A percentile compares a stretch with the other conserved stretches of the same genome.
phyloP scores from a whole-genome alignment of 2,113 vertebrate species.

The Triplophysa siluroides region DNA sequence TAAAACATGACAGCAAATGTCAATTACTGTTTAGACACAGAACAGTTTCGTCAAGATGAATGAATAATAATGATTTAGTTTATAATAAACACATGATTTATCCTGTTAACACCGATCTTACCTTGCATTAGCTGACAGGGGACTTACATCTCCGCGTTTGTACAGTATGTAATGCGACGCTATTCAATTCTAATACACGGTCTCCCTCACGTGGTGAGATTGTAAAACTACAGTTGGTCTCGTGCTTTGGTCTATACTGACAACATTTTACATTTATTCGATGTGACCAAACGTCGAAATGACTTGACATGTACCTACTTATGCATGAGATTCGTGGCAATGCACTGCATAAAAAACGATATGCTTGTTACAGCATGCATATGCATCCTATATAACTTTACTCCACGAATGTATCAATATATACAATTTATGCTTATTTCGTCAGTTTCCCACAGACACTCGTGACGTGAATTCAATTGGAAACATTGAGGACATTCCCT shows the following conservation, averaged over 20 bases:
- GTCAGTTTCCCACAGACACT: background rate
- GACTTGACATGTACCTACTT: no score
- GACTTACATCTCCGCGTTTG: background rate
- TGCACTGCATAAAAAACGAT: no score
- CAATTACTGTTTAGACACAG: background rate
- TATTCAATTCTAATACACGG: conserved; percentile 9
- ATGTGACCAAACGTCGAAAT: no score
- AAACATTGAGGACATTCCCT: background rate
- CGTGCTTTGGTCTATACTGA: no score
- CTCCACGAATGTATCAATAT: background rate
- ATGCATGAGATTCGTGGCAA: no score
- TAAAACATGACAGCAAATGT: background rate
- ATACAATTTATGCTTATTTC: background rate
- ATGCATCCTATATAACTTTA: background rate
- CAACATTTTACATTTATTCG: no score
- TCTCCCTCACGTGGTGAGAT: conserved; percentile 62
- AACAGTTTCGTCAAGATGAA: background rate
- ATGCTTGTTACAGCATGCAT: no score
- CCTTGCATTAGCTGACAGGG: background rate
- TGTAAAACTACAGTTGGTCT: background rate
- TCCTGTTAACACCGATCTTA: background rate
- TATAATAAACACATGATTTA: background rate
- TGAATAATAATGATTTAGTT: no score
- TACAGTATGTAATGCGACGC: background rate
- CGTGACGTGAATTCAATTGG: background rate